These are phyloP conservation scores for Pristionchus fissidentatus DNA, from an alignment of 2,888 invertebrate species.

Conservation along the genomic window DNA sequence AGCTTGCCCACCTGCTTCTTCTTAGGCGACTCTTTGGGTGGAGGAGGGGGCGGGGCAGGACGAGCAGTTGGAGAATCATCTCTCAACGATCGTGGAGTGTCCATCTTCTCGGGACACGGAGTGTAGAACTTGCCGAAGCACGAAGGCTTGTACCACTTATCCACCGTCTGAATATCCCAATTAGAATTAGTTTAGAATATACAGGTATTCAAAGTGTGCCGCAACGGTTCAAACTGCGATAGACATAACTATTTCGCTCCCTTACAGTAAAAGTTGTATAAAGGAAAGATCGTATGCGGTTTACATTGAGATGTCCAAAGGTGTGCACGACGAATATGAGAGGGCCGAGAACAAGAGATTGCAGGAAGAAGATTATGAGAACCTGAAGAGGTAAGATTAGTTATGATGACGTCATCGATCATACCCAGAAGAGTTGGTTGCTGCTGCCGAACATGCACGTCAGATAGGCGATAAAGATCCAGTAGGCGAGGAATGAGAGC, in stretches of 20 bases:
- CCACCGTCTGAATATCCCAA: constrained; percentile 55
- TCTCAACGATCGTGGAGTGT: constrained; percentile 3
- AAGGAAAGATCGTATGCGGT: background rate
- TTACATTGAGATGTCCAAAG: constrained; percentile 36
- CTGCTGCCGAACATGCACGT: constrained; percentile 49
- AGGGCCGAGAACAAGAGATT: constrained; percentile 47
- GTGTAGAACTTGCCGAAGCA: constrained; percentile 56
- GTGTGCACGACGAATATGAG: constrained; percentile 48
- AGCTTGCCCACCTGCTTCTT: constrained; percentile 15
- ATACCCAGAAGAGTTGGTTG: constrained; percentile 42
- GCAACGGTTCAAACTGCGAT: too few relatives aligned
- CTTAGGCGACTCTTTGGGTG: background rate
- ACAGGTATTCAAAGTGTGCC: too few relatives aligned
- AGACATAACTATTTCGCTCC: background rate
- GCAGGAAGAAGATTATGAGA: constrained; percentile 45
- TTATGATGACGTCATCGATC: background rate
- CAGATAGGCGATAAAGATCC: constrained; percentile 47
- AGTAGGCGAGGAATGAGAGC: constrained; percentile 47
- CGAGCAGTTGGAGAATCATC: background rate
- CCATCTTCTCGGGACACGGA: constrained; percentile 53
- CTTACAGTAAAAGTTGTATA: background rate
- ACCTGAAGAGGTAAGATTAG: background rate
- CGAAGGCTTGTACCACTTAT: constrained; percentile 56
- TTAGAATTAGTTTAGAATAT: background rate
- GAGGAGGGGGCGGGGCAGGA: background rate